These are phyloP conservation scores for Colostygia pectinataria DNA, from an alignment of 2,888 invertebrate species.

Conservation along the genomic window DNA sequence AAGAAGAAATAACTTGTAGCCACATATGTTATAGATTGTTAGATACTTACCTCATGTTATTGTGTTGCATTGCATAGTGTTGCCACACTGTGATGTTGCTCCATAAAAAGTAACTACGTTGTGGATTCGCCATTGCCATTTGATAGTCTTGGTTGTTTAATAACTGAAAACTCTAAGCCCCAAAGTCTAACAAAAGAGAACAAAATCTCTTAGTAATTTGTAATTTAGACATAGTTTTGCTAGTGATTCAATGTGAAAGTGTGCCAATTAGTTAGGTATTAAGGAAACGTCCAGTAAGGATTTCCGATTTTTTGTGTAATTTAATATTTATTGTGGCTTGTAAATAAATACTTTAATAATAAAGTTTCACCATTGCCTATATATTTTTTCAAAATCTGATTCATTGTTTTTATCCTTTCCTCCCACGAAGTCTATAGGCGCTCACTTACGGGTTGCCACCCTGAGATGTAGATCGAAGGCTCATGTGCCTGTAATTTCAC, in stretches of 20 bases:
- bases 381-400: slow-evolving; percentile 21
- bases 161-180: slow-evolving; percentile 3
- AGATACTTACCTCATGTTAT: too few species aligned
- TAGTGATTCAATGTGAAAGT: slow-evolving; percentile 81
- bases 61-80: too few species aligned
- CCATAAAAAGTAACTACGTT: too few species aligned
- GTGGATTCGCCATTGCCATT: too few species aligned
- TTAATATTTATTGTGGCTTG: slow-evolving; percentile 71
- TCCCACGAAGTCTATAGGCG: too few species aligned
- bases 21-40: too few species aligned
- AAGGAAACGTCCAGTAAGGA: slow-evolving; percentile 47
- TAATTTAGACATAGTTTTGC: slow-evolving; percentile 73
- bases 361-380: slow-evolving; percentile 27
- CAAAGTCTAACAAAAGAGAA: slow-evolving; percentile 34
- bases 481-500: too few species aligned
- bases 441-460: too few species aligned
- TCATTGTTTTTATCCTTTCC: neutral
- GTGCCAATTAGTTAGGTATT: slow-evolving; percentile 79
- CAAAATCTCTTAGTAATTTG: slow-evolving; percentile 64
- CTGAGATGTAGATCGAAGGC: too few species aligned
- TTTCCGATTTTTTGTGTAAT: slow-evolving; percentile 60
- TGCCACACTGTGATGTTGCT: too few species aligned
- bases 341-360: slow-evolving; percentile 49
- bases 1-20: too few species aligned
- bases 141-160: too few species aligned